A percentile compares a stretch with the other conserved stretches of the same genome.
Evolutionary conservation across 2,113 vertebrate genomes (phyloP).

Genomic region (Anoplopoma fimbria): DNA sequence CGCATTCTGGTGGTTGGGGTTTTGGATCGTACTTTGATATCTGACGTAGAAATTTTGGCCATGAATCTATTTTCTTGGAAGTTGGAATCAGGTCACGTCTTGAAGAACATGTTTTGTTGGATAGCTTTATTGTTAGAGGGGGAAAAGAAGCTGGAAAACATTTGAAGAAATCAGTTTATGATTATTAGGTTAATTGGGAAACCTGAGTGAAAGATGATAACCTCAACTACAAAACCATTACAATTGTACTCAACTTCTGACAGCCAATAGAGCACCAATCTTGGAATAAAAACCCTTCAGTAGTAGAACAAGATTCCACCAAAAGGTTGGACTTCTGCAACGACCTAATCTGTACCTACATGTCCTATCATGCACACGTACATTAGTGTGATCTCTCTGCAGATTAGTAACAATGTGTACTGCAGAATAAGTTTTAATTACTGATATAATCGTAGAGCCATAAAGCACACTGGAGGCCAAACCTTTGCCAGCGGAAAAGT

Average conservation of each 20-base stretch:
- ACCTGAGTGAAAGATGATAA: neutral
- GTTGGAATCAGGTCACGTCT: neutral
- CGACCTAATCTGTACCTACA: neutral
- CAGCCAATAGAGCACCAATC: neutral
- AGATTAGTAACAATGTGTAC: neutral
- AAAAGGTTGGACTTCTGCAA: neutral
- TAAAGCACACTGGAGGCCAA: neutral
- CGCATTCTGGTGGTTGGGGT: neutral
- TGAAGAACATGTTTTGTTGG: neutral
- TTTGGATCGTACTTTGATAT: constrained; percentile 5
- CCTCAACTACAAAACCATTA: neutral
- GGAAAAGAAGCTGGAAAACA: neutral
- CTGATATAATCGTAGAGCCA: neutral
- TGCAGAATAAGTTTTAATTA: constrained; percentile 12
- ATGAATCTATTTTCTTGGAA: neutral
- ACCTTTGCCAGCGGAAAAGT: constrained; percentile 7
- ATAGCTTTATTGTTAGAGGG: neutral
- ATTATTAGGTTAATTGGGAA: neutral
- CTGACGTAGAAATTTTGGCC: neutral
- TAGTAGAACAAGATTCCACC: neutral
- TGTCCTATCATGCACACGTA: neutral
- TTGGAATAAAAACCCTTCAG: neutral
- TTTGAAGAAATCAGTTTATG: neutral
- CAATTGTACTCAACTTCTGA: neutral
- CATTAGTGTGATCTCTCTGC: neutral